Evolutionary conservation across 1,140 invertebrate species (phyloP), one percentile per base, ranked within the genome.

Genomic region (Trichonephila clavipes): DNA sequence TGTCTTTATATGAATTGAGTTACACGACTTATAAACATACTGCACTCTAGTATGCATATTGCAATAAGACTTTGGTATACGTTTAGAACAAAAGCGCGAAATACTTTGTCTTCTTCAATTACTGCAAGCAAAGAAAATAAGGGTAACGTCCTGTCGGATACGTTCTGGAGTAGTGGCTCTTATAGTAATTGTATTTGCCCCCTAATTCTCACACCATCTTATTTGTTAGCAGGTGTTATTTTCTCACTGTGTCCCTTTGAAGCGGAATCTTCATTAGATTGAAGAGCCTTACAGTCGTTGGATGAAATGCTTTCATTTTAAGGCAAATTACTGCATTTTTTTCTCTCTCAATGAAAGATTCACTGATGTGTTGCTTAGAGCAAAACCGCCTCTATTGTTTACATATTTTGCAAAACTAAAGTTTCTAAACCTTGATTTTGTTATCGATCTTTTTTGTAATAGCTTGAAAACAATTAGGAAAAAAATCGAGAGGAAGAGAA

Each of bases 151-250:
- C 34, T 77, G 28, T 77, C 34, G 7, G 28, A 18, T 16, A 24
- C 6, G 28, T 34, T 77, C 28, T 34, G 72, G 18, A 58, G n/a
- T n/a, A 59, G 12, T 40, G 34, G 34, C 6, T 58, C n/a, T 21
- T 58, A 51, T 8, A 40, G 85, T 87, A 87, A 87, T 87, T 87
- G 85, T 40, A 87, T 87, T 87, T 87, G 85, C 28, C 58, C 62
- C 21, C 59, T 59, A 40, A 40, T 40, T 61, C 59, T 28, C 51
- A 7, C 40, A 44, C 40, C 16, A 64, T 14, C 85, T 87, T 61
- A 28, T 87, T 64, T 87, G 85, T 87, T 64, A 64, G 24, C 85
- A 87, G 58, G 85, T 87, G 85, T 19, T 87, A 40, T n/a, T 64
- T 87, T 87, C 85, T 8, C 85, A 87, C 85, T 7, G 1, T 21